A percentile compares a stretch with the other conserved stretches of the same genome.
phyloP scores from a whole-genome alignment of 2,888 invertebrate genomes.

The Epinotia demarniana region DNA sequence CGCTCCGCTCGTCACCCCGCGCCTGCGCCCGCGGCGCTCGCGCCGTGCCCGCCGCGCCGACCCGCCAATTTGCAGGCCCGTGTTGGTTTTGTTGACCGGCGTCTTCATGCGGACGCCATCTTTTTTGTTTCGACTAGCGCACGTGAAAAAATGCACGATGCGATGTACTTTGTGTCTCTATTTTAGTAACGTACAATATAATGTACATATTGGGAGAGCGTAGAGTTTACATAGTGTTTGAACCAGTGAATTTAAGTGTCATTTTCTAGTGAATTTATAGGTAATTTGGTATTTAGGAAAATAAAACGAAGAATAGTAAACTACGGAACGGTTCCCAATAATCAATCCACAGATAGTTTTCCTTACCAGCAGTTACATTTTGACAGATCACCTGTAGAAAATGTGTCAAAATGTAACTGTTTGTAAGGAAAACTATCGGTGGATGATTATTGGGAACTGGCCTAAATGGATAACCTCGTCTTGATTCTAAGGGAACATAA shows the following conservation, averaged over 20 bases:
- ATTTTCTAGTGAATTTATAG: not conserved
- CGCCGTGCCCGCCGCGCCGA: conserved; percentile 77
- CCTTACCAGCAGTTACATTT: too few relatives aligned
- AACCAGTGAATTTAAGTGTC: too few relatives aligned
- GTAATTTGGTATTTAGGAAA: not conserved
- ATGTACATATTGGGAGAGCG: not conserved
- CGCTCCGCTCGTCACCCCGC: conserved; percentile 57
- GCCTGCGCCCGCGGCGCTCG: conserved; percentile 75
- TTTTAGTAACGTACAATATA: not conserved
- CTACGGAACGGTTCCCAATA: too few relatives aligned
- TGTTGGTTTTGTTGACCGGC: conserved; percentile 83
- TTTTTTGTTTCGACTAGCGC: conserved; percentile 60
- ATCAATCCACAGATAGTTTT: too few relatives aligned
- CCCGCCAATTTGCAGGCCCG: conserved; percentile 83
- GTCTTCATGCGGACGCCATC: conserved; percentile 76
- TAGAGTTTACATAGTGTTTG: not conserved
- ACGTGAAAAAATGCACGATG: conserved; percentile 52
- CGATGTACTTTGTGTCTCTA: conserved; percentile 19
- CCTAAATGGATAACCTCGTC: not conserved
- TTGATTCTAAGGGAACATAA: not conserved
- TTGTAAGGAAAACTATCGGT: too few relatives aligned
- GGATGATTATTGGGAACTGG: too few relatives aligned
- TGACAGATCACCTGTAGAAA: too few relatives aligned
- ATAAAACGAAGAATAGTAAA: not conserved
- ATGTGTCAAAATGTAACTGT: too few relatives aligned